A percentile compares a stretch with the other conserved stretches of the same genome.
Conservation (phyloP, 2,113 vertebrate species). For the Glareola pratincola region DNA sequence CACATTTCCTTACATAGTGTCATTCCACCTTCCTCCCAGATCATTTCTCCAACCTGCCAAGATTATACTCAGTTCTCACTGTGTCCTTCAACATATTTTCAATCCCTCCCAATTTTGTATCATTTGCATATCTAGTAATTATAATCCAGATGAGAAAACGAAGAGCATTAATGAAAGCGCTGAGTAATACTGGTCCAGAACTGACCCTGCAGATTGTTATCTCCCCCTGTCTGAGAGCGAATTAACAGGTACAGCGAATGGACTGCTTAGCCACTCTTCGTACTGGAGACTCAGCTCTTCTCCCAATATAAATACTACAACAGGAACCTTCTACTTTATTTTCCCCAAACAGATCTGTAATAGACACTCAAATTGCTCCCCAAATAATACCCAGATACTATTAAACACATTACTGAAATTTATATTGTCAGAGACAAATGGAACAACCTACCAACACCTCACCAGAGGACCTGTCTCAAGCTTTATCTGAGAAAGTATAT, state of each 20-base stretch:
- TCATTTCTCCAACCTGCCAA: background rate
- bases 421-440: background rate
- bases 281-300: background rate
- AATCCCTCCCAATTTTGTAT: background rate
- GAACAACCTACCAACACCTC: background rate
- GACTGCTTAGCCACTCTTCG: background rate
- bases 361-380: background rate
- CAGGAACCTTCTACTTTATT: background rate
- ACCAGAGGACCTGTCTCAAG: background rate
- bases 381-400: background rate
- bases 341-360: background rate
- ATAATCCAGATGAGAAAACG: background rate
- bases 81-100: background rate
- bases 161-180: background rate
- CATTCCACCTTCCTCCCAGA: background rate
- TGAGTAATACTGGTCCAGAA: background rate
- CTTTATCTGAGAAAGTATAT: background rate
- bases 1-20: background rate
- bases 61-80: background rate
- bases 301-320: background rate
- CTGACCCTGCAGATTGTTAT: background rate
- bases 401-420: background rate
- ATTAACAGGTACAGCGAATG: accelerated
- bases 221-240: background rate
- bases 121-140: background rate